Evolutionary conservation across 2,113 vertebrate genomes (phyloP), one percentile per base, ranked within the genome.

Genomic region (Hippoglossus stenolepis): DNA sequence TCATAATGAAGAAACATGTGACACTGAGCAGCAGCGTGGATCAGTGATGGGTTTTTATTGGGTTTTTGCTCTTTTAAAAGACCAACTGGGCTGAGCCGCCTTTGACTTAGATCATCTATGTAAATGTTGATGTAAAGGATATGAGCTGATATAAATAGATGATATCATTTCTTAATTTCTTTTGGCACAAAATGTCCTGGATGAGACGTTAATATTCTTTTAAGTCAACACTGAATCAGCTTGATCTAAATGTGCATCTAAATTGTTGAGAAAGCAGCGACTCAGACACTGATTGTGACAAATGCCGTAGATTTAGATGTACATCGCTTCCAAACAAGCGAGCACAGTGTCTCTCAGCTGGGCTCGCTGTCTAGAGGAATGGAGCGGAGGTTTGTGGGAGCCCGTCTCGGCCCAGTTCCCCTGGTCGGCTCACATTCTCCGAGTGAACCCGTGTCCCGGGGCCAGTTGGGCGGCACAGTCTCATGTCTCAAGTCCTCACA

Each of bases 401-500:
- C 87, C 73, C 80, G 90, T 92, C 85, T 92, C 85, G 57, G 88
- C 83, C 86, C 91, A 90, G 87, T 91, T 87, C 80, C 88, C 83
- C 75, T 65, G 47, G 85, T 72, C 85, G 8, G 88, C 90, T 93
- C 91, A 89, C 91, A 91, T 93, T 93, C 90, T 93, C 91, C 3
- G 69, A 82, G 88, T 93, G 91, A 91, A 91, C 91, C 87, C 83
- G 73, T 93, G 93, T 92, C 88, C 87, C 68, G 86, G 90, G 91
- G 90, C 90, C 91, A 90, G 90, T 89, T 91, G 91, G 90, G 88
- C 89, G 87, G 90, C 89, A 87, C 79, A 49, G 92, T 92, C 90
- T 93, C 93, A 93, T 93, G 93, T 93, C 93, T 94, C 91, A 86
- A 90, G 91, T 93, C 93, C 93, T 94, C 93, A 94, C 92, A 94